Percentiles rank a stretch among this genome's conserved stretches.
phyloP scores from a whole-genome alignment of 1,140 invertebrate genomes.

The Pseudomyrmex cubaensis region DNA sequence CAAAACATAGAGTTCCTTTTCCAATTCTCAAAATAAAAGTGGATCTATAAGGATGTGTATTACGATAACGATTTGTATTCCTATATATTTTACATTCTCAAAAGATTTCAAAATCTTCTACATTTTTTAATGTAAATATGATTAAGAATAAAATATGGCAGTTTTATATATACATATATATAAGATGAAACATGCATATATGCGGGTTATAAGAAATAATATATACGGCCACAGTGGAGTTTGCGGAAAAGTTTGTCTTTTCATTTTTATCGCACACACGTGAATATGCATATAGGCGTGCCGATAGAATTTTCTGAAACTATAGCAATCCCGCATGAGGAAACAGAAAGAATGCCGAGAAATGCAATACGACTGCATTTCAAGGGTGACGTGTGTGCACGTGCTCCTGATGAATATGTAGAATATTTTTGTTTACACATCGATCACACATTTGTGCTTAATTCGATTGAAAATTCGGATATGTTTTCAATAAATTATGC shows the following conservation, averaged over 20 bases:
- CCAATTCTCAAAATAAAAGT: slow-evolving; percentile 19
- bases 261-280: slow-evolving; percentile 38
- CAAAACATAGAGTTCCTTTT: background rate
- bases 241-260: slow-evolving; percentile 32
- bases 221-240: slow-evolving; percentile 30
- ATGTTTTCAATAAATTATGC: background rate
- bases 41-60: background rate
- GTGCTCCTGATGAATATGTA: slow-evolving; percentile 4
- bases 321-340: slow-evolving; percentile 35
- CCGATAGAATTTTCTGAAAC: slow-evolving; percentile 55
- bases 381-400: slow-evolving; percentile 3
- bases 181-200: background rate
- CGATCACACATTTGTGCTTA: background rate
- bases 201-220: slow-evolving; percentile 54
- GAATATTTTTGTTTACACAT: background rate
- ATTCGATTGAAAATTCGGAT: background rate
- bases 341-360: slow-evolving; percentile 12
- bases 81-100: background rate
- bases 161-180: slow-evolving; percentile 14
- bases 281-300: slow-evolving; percentile 37
- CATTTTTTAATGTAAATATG: background rate
- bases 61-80: background rate
- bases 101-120: background rate
- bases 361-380: slow-evolving; percentile 38
- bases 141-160: background rate